Evolutionary conservation across 2,113 vertebrate genomes (phyloP).

Genomic region (Monopterus albus): DNA sequence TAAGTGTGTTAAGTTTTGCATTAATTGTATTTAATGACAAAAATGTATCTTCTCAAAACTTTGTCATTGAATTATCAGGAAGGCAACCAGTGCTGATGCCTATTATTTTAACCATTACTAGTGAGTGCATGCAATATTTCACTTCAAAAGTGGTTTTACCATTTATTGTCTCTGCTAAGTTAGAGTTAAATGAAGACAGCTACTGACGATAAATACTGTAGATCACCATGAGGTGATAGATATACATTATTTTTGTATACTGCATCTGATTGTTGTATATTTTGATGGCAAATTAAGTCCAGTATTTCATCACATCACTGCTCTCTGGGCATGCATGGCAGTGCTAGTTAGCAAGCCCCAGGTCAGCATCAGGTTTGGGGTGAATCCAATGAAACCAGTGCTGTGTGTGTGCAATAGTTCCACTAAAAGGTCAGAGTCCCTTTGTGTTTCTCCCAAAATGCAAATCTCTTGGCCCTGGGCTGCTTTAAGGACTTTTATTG

Average conservation of each 20-base stretch:
- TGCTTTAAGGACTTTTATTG: constrained; percentile 28
- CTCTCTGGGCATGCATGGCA: constrained; percentile 3
- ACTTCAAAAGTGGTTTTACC: background rate
- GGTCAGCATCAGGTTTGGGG: constrained; percentile 33
- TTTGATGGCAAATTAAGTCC: background rate
- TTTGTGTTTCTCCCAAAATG: constrained; percentile 44
- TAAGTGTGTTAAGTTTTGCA: background rate
- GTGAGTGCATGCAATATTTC: background rate
- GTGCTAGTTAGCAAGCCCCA: constrained; percentile 15
- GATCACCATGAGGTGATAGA: background rate
- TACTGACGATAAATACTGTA: background rate
- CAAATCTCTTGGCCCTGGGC: constrained; percentile 31
- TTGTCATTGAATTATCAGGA: background rate
- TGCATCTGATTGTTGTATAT: background rate
- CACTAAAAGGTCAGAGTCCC: constrained; percentile 40
- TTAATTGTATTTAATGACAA: constrained; percentile 6
- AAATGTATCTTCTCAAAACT: background rate
- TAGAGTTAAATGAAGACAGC: background rate
- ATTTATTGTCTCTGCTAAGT: background rate
- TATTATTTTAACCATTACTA: background rate
- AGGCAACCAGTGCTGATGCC: background rate
- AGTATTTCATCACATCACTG: constrained; percentile 20
- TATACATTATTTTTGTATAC: background rate
- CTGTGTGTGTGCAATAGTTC: constrained; percentile 20
- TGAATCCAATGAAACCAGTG: constrained; percentile 39